Conservation (phyloP, 2,888 invertebrate genomes). For the Schizotus pectinicornis region DNA sequence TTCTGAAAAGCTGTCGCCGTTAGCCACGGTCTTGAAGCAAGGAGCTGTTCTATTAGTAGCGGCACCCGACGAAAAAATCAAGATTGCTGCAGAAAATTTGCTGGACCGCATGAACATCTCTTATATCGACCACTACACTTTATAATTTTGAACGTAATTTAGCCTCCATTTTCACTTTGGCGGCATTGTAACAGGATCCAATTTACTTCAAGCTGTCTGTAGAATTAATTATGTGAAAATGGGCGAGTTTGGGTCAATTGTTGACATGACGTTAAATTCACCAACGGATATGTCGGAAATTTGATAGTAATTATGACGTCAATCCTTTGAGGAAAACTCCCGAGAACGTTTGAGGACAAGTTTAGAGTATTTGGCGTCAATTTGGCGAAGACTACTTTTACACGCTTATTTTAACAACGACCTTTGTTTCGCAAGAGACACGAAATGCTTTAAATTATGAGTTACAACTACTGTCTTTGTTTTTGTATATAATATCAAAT, state of each 20-base stretch:
- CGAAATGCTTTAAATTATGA: no score
- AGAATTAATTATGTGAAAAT: neutral
- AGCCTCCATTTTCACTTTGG: neutral
- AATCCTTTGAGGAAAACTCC: no score
- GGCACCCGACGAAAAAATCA: conserved; percentile 56
- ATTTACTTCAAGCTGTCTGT: neutral
- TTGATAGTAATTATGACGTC: no score
- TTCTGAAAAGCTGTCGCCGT: conserved; percentile 52
- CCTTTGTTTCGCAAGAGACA: no score
- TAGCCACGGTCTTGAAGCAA: conserved; percentile 55
- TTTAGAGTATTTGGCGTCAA: no score
- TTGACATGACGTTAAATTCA: neutral
- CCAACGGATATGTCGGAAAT: no score
- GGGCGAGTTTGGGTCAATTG: no score
- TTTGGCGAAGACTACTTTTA: no score
- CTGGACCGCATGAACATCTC: conserved; percentile 57
- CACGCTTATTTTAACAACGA: neutral
- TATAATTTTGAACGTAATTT: conserved; percentile 35
- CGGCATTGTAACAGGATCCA: no score
- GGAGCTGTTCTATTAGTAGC: conserved; percentile 55
- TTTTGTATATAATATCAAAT: no score
- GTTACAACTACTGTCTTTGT: no score
- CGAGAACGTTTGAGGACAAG: no score
- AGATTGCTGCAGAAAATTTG: conserved; percentile 52
- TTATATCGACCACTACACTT: conserved; percentile 54